Percentiles rank a stretch among this genome's conserved stretches.
Conservation (phyloP, 2,113 vertebrate species). For the Melanostigma gelatinosum region DNA sequence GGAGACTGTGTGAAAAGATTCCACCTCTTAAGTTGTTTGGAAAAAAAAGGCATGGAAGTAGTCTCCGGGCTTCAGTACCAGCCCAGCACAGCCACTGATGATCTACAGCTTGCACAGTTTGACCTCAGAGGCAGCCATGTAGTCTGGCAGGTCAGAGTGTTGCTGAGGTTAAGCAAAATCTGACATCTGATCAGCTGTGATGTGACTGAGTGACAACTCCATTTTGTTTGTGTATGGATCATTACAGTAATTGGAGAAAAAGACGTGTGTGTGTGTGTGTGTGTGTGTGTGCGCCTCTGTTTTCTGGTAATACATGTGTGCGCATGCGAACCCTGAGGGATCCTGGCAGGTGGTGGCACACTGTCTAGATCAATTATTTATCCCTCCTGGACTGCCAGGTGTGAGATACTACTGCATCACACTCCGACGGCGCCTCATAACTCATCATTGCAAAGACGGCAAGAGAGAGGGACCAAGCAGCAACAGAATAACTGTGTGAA, state of each 20-base stretch:
- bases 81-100: neutral
- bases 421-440: conserved; percentile 49
- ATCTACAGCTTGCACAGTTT: conserved; percentile 16
- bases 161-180: conserved; percentile 39
- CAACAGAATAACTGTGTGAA: neutral
- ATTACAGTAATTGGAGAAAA: conserved; percentile 16
- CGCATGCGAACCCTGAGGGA: conserved; percentile 27
- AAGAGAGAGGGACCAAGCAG: conserved; percentile 18
- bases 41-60: conserved; percentile 17
- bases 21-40: neutral
- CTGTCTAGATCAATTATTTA: conserved; percentile 71
- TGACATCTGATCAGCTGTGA: conserved; percentile 42
- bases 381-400: conserved; percentile 48
- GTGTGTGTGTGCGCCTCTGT: neutral
- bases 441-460: conserved; percentile 36
- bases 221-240: conserved; percentile 30
- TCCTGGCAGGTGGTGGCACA: conserved; percentile 52
- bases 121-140: conserved; percentile 4
- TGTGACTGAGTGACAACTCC: conserved; percentile 32
- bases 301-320: conserved; percentile 22
- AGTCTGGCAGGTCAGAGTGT: conserved; percentile 4
- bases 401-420: conserved; percentile 52
- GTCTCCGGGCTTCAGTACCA: conserved; percentile 17
- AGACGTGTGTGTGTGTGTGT: neutral
- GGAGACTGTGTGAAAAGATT: conserved; percentile 6